Evolutionary conservation across 2,113 vertebrate species (phyloP), one percentile per base, ranked within the genome.

Genomic region (Plecturocebus donacophilus): DNA sequence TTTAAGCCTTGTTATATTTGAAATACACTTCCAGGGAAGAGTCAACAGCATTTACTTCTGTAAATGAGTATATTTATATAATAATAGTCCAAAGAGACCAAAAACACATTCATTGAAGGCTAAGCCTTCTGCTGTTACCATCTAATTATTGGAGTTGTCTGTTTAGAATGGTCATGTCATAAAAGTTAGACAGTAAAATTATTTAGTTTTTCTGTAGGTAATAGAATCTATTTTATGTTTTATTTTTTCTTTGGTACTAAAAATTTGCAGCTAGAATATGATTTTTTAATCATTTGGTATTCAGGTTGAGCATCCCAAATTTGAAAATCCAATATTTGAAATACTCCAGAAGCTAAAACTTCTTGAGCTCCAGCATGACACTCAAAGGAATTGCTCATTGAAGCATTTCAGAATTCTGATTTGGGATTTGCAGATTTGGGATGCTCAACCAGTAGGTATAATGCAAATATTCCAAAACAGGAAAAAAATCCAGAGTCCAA

Each of bases 151-250:
- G 6, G 2, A 21, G 61, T 58, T 95, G 2, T 94, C 49, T 87
- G 71, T 94, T 94, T 91, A 88, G 38, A 75, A 42, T 1, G 64
- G 5, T 49, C 14, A 13, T 81, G 92, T 54, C 40, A 70, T 87
- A 38, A 92, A 95, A 81, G 54, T 93, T 91, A 95, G 66, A 52
- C 42, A 87, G 58, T 66, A 76, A 93, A 80, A 90, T 82, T 81
- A 61, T 79, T 85, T 23, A 54, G 13, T 71, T 83, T 84, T 87
- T 76, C 56, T 84, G 12, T 92, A 58, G 9, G 16, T 83, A 93
- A 75, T 68, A 61, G 71, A 71, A 96, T 84, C 27, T 75, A 54
- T 81, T 79, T 64, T 79, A 21, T 66, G 9, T 23, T 94, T 71
- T n/a, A 38, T 87, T 92, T 94, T 97, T 83, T 68, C 9, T 25